Conservation (phyloP, 2,888 invertebrate genomes). For the Euphydryas editha region DNA sequence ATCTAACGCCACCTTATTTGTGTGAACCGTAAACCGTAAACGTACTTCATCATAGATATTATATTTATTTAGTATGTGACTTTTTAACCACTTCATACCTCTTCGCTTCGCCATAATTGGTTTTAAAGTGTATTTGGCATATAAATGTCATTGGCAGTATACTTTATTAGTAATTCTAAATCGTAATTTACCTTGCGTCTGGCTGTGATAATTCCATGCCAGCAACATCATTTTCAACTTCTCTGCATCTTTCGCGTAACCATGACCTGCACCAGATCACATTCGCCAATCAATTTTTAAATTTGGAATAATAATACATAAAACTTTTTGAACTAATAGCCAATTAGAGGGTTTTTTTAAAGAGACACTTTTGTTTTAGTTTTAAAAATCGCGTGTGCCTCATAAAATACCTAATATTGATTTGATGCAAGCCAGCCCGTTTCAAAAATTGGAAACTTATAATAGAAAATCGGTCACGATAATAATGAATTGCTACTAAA, state of each 20-base stretch:
- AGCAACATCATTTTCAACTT: slow-evolving; percentile 94
- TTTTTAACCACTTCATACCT: slow-evolving; percentile 1
- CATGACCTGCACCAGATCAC: slow-evolving; percentile 84
- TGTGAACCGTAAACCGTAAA: neutral
- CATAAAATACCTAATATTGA: slow-evolving; percentile 73
- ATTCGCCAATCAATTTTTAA: slow-evolving; percentile 73
- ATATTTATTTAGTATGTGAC: neutral
- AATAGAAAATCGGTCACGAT: slow-evolving; percentile 24
- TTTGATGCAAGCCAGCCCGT: slow-evolving; percentile 80
- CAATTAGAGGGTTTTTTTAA: slow-evolving; percentile 51
- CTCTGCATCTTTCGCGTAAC: slow-evolving; percentile 91
- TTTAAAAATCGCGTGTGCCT: slow-evolving; percentile 31
- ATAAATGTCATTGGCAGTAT: neutral
- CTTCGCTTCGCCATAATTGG: slow-evolving; percentile 5
- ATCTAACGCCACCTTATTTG: neutral
- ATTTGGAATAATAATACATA: slow-evolving; percentile 54
- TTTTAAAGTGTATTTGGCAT: slow-evolving; percentile 2
- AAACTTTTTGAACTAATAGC: slow-evolving; percentile 49
- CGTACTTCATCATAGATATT: too few species aligned
- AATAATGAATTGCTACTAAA: neutral
- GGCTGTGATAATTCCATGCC: slow-evolving; percentile 94
- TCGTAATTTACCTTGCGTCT: slow-evolving; percentile 84
- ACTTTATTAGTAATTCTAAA: slow-evolving; percentile 17
- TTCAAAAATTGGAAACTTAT: slow-evolving; percentile 14
- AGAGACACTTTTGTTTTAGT: slow-evolving; percentile 21